Evolutionary conservation across 2,113 vertebrate species (phyloP), one percentile per base, ranked within the genome.

Genomic region (Clarias batrachus): DNA sequence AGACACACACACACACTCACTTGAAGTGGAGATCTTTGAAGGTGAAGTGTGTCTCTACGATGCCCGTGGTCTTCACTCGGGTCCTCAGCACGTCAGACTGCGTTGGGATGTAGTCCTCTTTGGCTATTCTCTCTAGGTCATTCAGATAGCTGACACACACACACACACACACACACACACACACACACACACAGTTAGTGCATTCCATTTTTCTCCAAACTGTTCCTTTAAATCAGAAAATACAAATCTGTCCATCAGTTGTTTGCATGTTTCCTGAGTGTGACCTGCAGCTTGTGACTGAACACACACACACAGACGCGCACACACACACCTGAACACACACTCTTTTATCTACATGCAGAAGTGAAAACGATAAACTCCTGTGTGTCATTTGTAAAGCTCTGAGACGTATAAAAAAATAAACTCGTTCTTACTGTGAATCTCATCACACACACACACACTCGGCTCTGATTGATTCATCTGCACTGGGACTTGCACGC

Each of bases 1-100:
- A n/a, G n/a, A n/a, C n/a, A n/a, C n/a, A 13, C 21, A 59, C 37
- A 33, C 21, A 70, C 4, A 86, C 96, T 90, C 93, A 99, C 98
- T 99, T 99, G 96, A 99, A 99, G 89, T 99, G 97, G 78, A 99
- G 96, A 85, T 98, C 97, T 93, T 99, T 99, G 94, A 99, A 99
- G 91, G 98, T 99, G 94, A 99, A 99, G 91, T 99, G 98, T 0
- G 98, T 99, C 91, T 99, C 98, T 89, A 99, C 98, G 0, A 99
- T 99, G 91, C 98, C 98, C 0, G 98, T 99, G 94, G 98, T 99
- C 94, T 99, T 99, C 92, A 99, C 98, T 6, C 98, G 94, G 87
- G 98, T 99, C 87, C 98, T 94, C 88, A 99, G 94, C 89, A 99
- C 98, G 0, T 99, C 98, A 88, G 98, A 97, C 92, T 99, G 98